Conservation (phyloP, 2,797 vertebrate genomes). For the Merluccius polli region DNA sequence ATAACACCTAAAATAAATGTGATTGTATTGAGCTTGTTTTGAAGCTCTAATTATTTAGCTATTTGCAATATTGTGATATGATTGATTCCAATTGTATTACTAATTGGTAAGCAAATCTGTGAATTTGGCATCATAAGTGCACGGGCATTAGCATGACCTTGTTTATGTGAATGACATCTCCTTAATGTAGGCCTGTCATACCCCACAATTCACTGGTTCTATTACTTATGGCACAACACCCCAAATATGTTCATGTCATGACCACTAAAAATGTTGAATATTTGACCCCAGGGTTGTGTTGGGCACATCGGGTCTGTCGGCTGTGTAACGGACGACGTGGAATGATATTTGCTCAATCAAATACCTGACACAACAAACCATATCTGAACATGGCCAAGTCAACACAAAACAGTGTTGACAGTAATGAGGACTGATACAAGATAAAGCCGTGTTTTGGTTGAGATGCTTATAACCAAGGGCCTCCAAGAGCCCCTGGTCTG, state of each 20-base stretch:
- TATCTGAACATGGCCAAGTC: not conserved
- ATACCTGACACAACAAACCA: not conserved
- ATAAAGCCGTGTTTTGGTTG: slow-evolving; percentile 5
- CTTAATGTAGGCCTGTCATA: not conserved
- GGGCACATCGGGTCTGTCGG: not conserved
- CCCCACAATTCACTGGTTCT: not conserved
- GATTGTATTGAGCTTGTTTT: no score
- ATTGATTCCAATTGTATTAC: not conserved
- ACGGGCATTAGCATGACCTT: not conserved
- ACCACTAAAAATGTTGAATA: not conserved
- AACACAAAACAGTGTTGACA: not conserved
- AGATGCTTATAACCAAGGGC: not conserved
- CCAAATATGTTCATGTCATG: not conserved
- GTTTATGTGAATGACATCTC: not conserved
- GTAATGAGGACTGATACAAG: not conserved
- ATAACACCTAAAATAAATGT: no score
- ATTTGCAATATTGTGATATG: not conserved
- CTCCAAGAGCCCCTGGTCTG: not conserved
- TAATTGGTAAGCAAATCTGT: not conserved
- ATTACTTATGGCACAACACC: not conserved
- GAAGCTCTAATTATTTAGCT: not conserved
- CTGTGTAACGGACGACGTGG: not conserved
- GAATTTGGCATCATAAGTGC: not conserved
- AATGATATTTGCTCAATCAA: not conserved
- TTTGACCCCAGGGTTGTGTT: no score